Evolutionary conservation across 2,113 vertebrate species (phyloP).

Genomic region (Phrynocephalus versicolor): DNA sequence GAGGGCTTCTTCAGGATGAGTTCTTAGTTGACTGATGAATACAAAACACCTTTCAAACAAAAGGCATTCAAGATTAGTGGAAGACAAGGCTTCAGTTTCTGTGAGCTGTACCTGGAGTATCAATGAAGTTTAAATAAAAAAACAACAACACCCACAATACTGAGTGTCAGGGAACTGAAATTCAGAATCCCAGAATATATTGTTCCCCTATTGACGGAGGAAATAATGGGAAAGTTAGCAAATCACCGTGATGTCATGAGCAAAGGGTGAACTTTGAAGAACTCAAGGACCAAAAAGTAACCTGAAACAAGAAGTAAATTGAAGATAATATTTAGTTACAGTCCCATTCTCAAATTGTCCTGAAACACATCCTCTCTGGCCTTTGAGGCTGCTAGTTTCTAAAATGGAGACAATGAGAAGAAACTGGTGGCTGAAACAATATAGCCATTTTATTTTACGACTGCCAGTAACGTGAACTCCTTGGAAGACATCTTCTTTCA

Average conservation of each 20-base stretch:
- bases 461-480: conserved; percentile 92
- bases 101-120: conserved; percentile 82
- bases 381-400: conserved; percentile 85
- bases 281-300: conserved; percentile 88
- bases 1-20: conserved; percentile 91
- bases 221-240: conserved; percentile 81
- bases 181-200: conserved; percentile 84
- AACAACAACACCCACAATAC: conserved; percentile 44
- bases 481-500: conserved; percentile 99
- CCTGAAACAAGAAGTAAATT: conserved; percentile 91
- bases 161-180: conserved; percentile 82
- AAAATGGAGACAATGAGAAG: conserved; percentile 90
- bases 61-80: conserved; percentile 86
- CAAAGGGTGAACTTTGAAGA: conserved; percentile 79
- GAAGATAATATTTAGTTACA: conserved; percentile 95
- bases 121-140: conserved; percentile 78
- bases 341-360: conserved; percentile 84
- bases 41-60: conserved; percentile 90
- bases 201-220: conserved; percentile 85
- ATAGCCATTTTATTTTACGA: conserved; percentile 91
- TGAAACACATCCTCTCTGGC: conserved; percentile 83
- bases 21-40: conserved; percentile 90
- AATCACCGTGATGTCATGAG: conserved; percentile 77
- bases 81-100: conserved; percentile 91
- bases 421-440: conserved; percentile 89